phyloP scores from a whole-genome alignment of 2,113 vertebrate species.

The Leucopsar rothschildi region DNA sequence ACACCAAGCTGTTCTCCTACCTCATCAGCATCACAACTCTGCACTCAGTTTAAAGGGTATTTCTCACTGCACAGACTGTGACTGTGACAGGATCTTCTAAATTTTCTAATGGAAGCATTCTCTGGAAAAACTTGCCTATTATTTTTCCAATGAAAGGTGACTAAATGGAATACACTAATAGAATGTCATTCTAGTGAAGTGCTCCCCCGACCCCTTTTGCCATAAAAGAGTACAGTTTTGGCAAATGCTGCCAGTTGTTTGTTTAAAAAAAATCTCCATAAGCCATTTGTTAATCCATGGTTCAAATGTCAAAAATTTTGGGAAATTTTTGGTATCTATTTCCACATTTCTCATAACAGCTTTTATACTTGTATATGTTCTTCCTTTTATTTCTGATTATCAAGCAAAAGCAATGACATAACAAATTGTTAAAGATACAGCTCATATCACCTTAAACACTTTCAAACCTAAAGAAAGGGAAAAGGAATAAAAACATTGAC shows the following conservation, averaged over 20 bases:
- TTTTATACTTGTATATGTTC: not conserved
- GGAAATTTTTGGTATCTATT: not conserved
- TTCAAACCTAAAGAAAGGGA: not conserved
- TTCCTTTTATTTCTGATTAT: not conserved
- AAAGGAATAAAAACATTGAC: not conserved
- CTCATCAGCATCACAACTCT: not conserved
- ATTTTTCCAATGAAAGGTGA: constrained; percentile 25
- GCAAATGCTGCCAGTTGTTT: constrained; percentile 12
- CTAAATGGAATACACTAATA: not conserved
- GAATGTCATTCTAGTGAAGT: not conserved
- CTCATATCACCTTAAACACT: not conserved
- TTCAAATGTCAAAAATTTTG: not conserved
- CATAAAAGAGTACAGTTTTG: not conserved
- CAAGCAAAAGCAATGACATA: not conserved
- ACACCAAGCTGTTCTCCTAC: not conserved
- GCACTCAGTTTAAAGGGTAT: not conserved
- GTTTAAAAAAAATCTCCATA: not conserved
- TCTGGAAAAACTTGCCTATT: not conserved
- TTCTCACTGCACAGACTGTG: not conserved
- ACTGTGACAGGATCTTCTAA: not conserved
- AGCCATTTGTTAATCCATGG: not conserved
- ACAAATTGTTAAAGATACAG: not conserved
- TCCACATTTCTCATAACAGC: not conserved
- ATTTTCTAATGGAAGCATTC: not conserved
- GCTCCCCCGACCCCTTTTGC: not conserved